A percentile compares a stretch with the other conserved stretches of the same genome.
Evolutionary conservation across 2,888 invertebrate genomes (phyloP).

Genomic region (Stenodema calcarata): DNA sequence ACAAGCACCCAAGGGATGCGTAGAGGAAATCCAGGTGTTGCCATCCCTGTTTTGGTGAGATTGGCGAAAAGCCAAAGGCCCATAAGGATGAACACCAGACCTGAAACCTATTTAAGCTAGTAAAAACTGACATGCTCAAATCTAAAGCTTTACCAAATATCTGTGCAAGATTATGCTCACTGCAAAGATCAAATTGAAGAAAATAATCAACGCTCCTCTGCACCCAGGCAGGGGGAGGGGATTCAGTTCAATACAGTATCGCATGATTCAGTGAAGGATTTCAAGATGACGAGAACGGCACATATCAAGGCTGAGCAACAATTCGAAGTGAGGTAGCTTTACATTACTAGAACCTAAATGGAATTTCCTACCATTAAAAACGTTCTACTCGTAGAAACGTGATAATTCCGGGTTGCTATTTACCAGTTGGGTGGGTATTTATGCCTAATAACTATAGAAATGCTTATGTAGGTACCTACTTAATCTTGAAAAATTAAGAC

Average conservation of each 20-base stretch:
- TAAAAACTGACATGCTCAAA: not conserved
- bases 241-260: not conserved
- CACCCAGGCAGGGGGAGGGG: not conserved
- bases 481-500: too few species aligned
- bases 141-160: not conserved
- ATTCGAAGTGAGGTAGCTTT: too few species aligned
- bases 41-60: constrained; percentile 1
- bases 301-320: too few species aligned
- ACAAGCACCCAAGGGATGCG: constrained; percentile 33
- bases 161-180: not conserved
- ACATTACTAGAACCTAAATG: too few species aligned
- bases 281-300: too few species aligned
- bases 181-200: constrained; percentile 8
- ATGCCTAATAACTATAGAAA: too few species aligned
- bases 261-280: not conserved
- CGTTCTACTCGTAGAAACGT: too few species aligned
- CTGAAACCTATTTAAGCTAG: not conserved
- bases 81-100: constrained; percentile 26
- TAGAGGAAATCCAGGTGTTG: constrained; percentile 23
- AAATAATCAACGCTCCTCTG: not conserved
- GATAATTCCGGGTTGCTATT: too few species aligned
- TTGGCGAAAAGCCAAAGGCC: constrained; percentile 17
- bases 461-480: too few species aligned
- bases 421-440: too few species aligned
- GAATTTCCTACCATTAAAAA: too few species aligned